Evolutionary conservation across 2,113 vertebrate species (phyloP), one percentile per base, ranked within the genome.

Genomic region (Eublepharis macularius): DNA sequence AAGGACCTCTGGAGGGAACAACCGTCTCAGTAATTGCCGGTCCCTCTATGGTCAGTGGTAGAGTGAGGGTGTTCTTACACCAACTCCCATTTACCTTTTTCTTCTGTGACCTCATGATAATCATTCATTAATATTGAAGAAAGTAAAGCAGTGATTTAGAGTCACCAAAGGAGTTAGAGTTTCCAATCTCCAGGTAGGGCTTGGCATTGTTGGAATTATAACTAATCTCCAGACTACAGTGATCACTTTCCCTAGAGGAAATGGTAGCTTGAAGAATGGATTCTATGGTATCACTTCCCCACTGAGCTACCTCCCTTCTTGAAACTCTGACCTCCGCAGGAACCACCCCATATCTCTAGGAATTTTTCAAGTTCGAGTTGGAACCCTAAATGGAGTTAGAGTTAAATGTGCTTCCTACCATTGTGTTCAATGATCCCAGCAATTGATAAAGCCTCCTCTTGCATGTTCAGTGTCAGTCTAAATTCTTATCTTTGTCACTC

Each of bases 11-110:
- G 32, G 19, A 24, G 6, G 17, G 34, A 47, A 63, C 9, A 47
- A 26, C 32, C 16, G 13, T 87, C 54, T 39, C 39, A 88, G 34
- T 75, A 84, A 84, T 80, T 68, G 32, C 90, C 76, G 81, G 36
- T 65, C 47, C 17, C 47, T n/a, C 34, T n/a, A 66, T 8, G 66
- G 36, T 41, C 66, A 70, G 19, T 26, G 66, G 7, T 26, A 47
- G n/a, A 70, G 4, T 29, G 54, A 29, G 11, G n/a, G 57, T 73
- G 36, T 32, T 82, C 47, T 41, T 43, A 49, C 14, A 13, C 51
- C 47, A 72, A 36, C 34, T 19, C 36, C 24, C 34, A 70, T 29
- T 72, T 47, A 49, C 2, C 39, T 43, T 60, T 45, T 82, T 39
- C 26, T 49, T 32, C 13, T 3, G 19, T 32, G 1, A 6, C 36